These are phyloP conservation scores for Heterochromis multidens DNA, from an alignment of 2,113 vertebrate genomes.

Conservation along the genomic window DNA sequence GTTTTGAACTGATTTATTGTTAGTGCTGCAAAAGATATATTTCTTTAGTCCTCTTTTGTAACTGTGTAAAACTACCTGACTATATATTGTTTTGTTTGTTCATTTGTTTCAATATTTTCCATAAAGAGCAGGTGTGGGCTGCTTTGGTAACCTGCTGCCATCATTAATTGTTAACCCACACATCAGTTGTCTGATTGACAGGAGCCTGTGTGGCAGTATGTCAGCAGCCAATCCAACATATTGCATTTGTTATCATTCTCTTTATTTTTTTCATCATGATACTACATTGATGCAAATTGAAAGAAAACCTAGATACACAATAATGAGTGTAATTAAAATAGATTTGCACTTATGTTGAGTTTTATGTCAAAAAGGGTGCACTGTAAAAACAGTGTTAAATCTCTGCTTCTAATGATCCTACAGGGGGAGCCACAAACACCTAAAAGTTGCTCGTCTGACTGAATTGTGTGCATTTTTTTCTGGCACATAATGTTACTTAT, in stretches of 20 bases:
- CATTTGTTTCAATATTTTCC: neutral
- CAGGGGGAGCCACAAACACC: slow-evolving; percentile 5
- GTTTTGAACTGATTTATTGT: no score
- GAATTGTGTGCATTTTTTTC: neutral
- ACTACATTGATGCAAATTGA: neutral
- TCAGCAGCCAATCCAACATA: neutral
- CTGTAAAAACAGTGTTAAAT: neutral
- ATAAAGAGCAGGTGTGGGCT: neutral
- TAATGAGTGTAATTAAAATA: neutral
- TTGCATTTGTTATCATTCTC: neutral
- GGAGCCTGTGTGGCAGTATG: neutral
- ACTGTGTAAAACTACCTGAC: no score
- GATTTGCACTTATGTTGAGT: neutral
- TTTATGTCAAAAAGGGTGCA: neutral
- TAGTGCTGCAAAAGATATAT: no score
- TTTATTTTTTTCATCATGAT: neutral
- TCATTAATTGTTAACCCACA: neutral
- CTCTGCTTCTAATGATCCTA: neutral
- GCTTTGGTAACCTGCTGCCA: neutral
- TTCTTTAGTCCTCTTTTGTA: neutral
- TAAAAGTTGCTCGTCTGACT: neutral
- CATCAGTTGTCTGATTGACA: neutral
- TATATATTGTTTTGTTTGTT: neutral
- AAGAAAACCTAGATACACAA: neutral
- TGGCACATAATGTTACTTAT: neutral